These are phyloP conservation scores for Drosophila prolongata DNA, from an alignment of 2,888 invertebrate species.

Conservation along the genomic window DNA sequence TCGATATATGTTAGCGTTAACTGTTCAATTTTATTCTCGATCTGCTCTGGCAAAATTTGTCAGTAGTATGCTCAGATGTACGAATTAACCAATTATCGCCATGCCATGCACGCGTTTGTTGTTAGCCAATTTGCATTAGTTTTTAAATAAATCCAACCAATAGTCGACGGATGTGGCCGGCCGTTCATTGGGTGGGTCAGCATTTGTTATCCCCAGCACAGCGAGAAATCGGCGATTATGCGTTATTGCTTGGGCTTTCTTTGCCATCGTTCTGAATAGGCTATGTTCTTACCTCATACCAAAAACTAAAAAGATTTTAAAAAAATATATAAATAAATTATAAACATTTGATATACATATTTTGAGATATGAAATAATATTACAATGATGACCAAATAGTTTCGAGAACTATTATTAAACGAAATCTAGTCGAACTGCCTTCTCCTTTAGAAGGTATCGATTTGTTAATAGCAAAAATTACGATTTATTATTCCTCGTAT, in stretches of 20 bases:
- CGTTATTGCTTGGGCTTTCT: background rate
- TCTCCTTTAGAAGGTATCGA: background rate
- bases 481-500: background rate
- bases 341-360: too few species aligned
- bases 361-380: too few species aligned
- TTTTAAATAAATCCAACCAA: slow-evolving; percentile 55
- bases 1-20: slow-evolving; percentile 34
- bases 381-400: too few species aligned
- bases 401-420: background rate
- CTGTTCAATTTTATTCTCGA: slow-evolving; percentile 16
- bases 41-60: slow-evolving; percentile 10
- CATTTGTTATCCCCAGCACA: slow-evolving; percentile 2
- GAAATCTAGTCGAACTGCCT: background rate
- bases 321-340: too few species aligned
- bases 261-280: background rate
- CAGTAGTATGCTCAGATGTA: slow-evolving; percentile 15
- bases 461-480: background rate
- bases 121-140: slow-evolving; percentile 67
- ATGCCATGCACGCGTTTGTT: slow-evolving; percentile 55
- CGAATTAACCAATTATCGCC: slow-evolving; percentile 23
- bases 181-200: slow-evolving; percentile 15
- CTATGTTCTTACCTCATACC: too few species aligned
- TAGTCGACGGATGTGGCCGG: slow-evolving; percentile 14
- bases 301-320: too few species aligned
- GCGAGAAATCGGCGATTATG: background rate